Conservation (phyloP, 1,140 invertebrate species). For the Caenorhabditis tropicalis region DNA sequence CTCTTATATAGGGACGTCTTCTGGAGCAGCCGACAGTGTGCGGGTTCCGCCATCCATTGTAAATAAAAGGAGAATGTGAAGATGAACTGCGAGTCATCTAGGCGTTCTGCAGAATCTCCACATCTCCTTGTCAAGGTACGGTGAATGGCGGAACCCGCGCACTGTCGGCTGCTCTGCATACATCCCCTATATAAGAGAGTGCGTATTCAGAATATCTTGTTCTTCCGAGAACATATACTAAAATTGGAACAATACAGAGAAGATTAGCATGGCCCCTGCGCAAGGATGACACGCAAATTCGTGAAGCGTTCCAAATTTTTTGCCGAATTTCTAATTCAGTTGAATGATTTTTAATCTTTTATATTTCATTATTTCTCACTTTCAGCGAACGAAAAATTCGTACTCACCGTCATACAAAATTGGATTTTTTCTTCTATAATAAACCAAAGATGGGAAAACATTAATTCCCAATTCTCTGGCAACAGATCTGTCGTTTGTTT, state of each 20-base stretch:
- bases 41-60: too few species aligned
- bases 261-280: conserved; percentile 83
- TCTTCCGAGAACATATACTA: too few species aligned
- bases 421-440: conserved; percentile 70
- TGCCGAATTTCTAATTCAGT: background rate
- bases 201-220: background rate
- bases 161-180: too few species aligned
- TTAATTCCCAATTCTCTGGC: conserved; percentile 69
- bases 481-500: conserved; percentile 71
- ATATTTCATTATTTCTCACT: background rate
- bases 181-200: background rate
- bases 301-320: conserved; percentile 80
- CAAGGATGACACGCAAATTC: conserved; percentile 90
- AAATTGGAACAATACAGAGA: background rate
- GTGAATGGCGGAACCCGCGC: too few species aligned
- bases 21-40: too few species aligned
- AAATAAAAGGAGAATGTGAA: too few species aligned
- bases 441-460: conserved; percentile 70
- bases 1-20: too few species aligned
- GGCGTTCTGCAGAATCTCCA: too few species aligned
- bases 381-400: background rate
- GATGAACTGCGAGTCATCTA: too few species aligned
- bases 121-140: too few species aligned
- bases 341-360: background rate
- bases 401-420: conserved; percentile 68